phyloP scores from a whole-genome alignment of 2,888 invertebrate genomes.

The Podabrus alpinus region DNA sequence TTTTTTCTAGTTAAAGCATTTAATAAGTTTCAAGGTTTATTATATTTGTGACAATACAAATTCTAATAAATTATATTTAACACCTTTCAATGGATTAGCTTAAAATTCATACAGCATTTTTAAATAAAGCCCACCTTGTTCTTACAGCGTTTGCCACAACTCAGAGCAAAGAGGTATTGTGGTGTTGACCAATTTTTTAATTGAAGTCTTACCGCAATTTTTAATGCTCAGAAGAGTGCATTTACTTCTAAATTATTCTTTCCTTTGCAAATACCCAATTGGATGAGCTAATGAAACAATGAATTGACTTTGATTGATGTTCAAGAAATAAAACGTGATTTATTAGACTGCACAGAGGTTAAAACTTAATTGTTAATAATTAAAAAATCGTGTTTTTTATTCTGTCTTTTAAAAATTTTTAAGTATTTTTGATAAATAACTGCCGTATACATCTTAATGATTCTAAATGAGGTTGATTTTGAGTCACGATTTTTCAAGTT shows the following conservation, averaged over 20 bases:
- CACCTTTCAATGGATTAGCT: not conserved
- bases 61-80: not conserved
- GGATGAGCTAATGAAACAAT: not conserved
- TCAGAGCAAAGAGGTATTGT: not conserved
- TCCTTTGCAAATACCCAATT: not conserved
- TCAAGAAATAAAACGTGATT: not conserved
- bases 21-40: not conserved
- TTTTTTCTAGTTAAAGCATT: not conserved
- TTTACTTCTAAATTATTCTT: not conserved
- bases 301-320: not conserved
- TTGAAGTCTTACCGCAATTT: not conserved
- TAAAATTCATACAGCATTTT: not conserved
- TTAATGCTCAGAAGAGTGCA: not conserved
- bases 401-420: not conserved
- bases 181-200: not conserved
- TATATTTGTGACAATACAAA: not conserved
- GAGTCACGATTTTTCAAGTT: not conserved
- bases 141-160: not conserved
- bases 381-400: not conserved
- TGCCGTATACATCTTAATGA: not conserved
- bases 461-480: not conserved
- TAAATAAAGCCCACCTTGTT: not conserved
- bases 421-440: not conserved
- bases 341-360: not conserved
- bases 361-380: not conserved